Evolutionary conservation across 2,888 invertebrate genomes (phyloP).

Genomic region (Cataglyphis albicans): DNA sequence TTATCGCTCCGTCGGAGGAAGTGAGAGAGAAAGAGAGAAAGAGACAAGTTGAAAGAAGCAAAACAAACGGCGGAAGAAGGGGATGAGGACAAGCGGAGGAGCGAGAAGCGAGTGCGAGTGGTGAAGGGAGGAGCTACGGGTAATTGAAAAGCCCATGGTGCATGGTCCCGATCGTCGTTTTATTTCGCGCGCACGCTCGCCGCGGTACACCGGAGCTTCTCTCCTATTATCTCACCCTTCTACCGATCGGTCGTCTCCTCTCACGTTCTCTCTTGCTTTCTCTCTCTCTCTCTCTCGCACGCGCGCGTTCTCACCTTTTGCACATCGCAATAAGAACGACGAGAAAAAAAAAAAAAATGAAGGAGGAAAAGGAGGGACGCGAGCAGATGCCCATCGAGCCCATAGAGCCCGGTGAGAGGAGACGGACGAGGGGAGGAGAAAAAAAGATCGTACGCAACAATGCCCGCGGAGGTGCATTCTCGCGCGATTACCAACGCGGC

Average conservation of each 20-base stretch:
- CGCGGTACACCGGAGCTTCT: slow-evolving; percentile 61
- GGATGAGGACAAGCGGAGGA: slow-evolving; percentile 30
- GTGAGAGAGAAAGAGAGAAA: slow-evolving; percentile 28
- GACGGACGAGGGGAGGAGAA: slow-evolving; percentile 33
- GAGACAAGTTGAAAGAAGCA: slow-evolving; percentile 39
- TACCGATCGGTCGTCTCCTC: slow-evolving; percentile 49
- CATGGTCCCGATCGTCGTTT: slow-evolving; percentile 79
- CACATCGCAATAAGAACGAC: slow-evolving; percentile 61
- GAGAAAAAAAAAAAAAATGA: slow-evolving; percentile 44
- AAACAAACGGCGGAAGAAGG: slow-evolving; percentile 37
- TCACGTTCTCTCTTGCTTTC: slow-evolving; percentile 30
- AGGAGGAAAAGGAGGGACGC: slow-evolving; percentile 13
- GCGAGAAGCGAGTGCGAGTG: slow-evolving; percentile 48
- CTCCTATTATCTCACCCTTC: slow-evolving; percentile 75
- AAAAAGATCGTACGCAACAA: slow-evolving; percentile 76
- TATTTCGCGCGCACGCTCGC: slow-evolving; percentile 73
- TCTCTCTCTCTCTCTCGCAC: neutral
- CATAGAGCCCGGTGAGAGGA: neutral
- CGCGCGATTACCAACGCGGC: slow-evolving; percentile 75
- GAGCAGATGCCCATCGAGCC: slow-evolving; percentile 49
- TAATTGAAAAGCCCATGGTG: slow-evolving; percentile 82
- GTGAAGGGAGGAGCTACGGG: slow-evolving; percentile 67
- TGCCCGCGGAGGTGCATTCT: slow-evolving; percentile 78
- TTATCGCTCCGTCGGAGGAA: slow-evolving; percentile 64
- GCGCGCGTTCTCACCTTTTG: slow-evolving; percentile 39